Conservation (phyloP, 2,797 vertebrate genomes). For the Lepidocolaptes lacrymiger region DNA sequence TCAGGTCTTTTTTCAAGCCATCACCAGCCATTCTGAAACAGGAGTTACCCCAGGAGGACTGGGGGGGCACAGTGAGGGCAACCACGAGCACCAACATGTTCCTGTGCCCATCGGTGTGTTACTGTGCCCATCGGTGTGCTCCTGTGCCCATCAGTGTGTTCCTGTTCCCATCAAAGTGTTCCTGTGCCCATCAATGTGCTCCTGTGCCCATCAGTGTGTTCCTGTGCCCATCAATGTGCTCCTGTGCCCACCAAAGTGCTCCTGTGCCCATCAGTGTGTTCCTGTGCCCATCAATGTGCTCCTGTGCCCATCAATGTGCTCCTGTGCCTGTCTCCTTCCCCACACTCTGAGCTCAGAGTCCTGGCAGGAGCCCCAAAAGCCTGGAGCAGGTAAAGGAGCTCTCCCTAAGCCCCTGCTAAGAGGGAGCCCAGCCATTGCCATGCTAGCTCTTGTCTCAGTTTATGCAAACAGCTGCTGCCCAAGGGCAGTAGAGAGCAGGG, state of each 20-base stretch:
- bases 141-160: too few relatives aligned
- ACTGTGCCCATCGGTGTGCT: too few relatives aligned
- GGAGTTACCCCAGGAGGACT: rapidly evolving
- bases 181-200: too few relatives aligned
- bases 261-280: neutral
- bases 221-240: too few relatives aligned
- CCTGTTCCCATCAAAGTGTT: too few relatives aligned
- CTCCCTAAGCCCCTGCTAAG: neutral
- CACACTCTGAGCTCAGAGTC: neutral
- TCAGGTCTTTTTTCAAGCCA: neutral
- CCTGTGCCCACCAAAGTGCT: rapidly evolving
- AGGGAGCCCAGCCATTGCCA: neutral
- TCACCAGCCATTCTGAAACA: rapidly evolving
- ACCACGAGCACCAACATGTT: rapidly evolving
- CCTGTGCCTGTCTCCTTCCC: neutral
- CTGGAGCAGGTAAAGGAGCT: neutral
- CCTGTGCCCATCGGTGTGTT: neutral
- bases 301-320: too few relatives aligned
- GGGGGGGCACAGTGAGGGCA: neutral
- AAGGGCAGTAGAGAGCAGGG: neutral
- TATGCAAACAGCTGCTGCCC: neutral
- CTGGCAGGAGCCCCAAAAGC: neutral
- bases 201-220: too few relatives aligned
- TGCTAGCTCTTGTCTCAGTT: neutral
- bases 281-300: too few relatives aligned